phyloP scores from a whole-genome alignment of 2,797 vertebrate species.

The Sebastes hubbsi region DNA sequence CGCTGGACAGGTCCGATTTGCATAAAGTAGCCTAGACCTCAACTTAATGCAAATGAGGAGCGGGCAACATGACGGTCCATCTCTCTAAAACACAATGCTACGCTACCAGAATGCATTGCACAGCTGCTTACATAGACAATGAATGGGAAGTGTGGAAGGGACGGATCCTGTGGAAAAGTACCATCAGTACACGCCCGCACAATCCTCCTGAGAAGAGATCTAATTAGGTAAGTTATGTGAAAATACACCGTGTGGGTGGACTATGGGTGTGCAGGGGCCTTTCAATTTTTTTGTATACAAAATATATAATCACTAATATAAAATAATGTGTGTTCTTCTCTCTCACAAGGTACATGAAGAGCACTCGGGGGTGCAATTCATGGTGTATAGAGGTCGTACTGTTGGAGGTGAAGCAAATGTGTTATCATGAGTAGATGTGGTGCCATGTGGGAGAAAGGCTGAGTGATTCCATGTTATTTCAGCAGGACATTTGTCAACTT shows the following conservation, averaged over 20 bases:
- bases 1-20: fast-evolving
- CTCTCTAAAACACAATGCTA: too few relatives aligned
- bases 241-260: neutral
- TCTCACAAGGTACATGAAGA: neutral
- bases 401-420: slow-evolving; percentile 13
- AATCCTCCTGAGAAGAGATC: neutral
- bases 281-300: neutral
- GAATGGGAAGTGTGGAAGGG: too few relatives aligned
- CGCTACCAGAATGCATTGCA: too few relatives aligned
- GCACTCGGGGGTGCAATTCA: neutral
- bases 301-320: neutral
- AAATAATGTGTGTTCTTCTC: neutral
- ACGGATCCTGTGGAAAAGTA: neutral
- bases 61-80: too few relatives aligned
- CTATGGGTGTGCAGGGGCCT: neutral
- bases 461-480: slow-evolving; percentile 46
- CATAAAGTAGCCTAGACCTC: too few relatives aligned
- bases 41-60: too few relatives aligned
- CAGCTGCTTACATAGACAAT: too few relatives aligned
- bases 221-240: neutral
- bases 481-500: slow-evolving; percentile 58
- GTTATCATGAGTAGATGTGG: slow-evolving; percentile 4
- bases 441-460: slow-evolving; percentile 28
- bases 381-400: neutral
- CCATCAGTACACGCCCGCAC: neutral